Percentiles rank a stretch among this genome's conserved stretches.
Conservation (phyloP, 2,113 vertebrate genomes). For the Rhinolophus ferrumequinum region DNA sequence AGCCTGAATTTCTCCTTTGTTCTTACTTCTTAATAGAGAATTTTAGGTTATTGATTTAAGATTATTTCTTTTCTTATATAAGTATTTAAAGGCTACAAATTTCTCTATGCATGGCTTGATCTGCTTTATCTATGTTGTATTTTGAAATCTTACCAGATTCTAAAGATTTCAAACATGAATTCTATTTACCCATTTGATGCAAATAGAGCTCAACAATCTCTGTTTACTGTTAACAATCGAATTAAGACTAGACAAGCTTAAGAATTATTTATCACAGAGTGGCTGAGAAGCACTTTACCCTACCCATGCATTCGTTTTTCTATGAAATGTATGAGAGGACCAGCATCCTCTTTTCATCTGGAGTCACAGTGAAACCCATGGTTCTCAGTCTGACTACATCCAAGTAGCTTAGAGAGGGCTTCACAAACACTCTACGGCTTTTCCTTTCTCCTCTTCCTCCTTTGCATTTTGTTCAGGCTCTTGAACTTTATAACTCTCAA, state of each 20-base stretch:
- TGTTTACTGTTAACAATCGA: constrained; percentile 5
- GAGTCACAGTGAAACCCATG: neutral
- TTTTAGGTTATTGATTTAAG: neutral
- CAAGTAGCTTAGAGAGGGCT: neutral
- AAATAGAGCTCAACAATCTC: neutral
- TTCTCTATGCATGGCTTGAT: neutral
- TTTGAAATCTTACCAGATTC: constrained; percentile 16
- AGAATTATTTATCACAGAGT: neutral
- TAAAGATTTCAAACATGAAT: neutral
- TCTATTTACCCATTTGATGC: neutral
- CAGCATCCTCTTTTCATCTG: neutral
- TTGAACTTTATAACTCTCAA: constrained; percentile 52
- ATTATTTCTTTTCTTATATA: neutral
- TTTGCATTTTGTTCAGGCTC: constrained; percentile 49
- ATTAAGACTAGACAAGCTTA: neutral
- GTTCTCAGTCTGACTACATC: neutral
- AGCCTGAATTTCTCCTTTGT: neutral
- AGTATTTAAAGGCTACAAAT: neutral
- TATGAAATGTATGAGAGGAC: neutral
- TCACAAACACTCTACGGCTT: neutral
- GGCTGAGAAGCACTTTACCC: neutral
- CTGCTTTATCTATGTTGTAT: neutral
- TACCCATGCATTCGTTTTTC: neutral
- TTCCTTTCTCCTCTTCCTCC: neutral
- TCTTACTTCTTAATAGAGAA: neutral